Percentiles rank a stretch among this genome's conserved stretches.
Conservation (phyloP, 2,113 vertebrate species). For the Taxidea taxus region DNA sequence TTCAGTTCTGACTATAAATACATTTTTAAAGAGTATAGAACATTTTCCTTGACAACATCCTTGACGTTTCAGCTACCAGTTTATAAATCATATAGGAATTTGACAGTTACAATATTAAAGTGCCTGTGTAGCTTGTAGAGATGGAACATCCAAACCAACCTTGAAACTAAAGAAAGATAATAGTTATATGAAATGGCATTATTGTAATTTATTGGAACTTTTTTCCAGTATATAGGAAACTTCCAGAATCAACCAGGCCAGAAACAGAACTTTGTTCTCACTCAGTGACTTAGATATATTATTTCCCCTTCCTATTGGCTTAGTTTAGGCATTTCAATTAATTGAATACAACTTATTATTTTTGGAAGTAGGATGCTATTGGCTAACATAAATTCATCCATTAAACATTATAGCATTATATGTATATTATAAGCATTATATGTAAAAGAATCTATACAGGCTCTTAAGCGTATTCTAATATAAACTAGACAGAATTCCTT, state of each 20-base stretch:
- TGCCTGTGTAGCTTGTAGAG: neutral
- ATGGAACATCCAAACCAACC: neutral
- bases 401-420: neutral
- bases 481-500: neutral
- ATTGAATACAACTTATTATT: neutral
- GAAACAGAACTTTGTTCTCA: neutral
- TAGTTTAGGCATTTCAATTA: neutral
- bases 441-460: neutral
- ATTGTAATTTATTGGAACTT: neutral
- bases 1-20: conserved; percentile 40
- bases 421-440: neutral
- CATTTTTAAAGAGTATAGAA: conserved; percentile 55
- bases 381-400: neutral
- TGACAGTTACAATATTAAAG: conserved; percentile 26
- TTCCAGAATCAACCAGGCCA: neutral
- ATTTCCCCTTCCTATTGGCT: neutral
- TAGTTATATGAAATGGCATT: neutral
- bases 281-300: neutral
- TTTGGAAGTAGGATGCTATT: neutral
- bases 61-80: conserved; percentile 27
- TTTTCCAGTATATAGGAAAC: neutral
- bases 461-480: neutral
- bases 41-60: conserved; percentile 50
- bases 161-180: conserved; percentile 43
- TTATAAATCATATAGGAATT: conserved; percentile 49